Conservation (phyloP, 1,140 invertebrate species). For the Zaprionus tsacasi region DNA sequence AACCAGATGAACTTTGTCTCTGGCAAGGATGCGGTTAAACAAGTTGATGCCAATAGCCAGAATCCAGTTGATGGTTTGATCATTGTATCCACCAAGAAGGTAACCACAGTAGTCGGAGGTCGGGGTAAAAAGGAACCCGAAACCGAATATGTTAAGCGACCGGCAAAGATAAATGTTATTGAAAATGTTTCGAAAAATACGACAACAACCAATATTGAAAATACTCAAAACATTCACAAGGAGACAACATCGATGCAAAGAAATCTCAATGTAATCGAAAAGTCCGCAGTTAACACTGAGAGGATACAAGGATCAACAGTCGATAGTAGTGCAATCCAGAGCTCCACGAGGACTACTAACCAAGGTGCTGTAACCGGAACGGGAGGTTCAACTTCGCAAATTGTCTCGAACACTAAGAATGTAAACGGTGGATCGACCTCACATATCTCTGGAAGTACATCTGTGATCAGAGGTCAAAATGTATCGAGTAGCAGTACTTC, state of each 20-base stretch:
- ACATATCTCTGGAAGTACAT: constrained; percentile 15
- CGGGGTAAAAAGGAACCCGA: constrained; percentile 78
- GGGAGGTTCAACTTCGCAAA: constrained; percentile 35
- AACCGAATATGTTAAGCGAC: constrained; percentile 77
- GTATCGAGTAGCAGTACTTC: constrained; percentile 1
- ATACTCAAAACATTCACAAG: constrained; percentile 72
- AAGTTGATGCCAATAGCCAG: constrained; percentile 83
- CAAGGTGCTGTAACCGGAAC: constrained; percentile 31
- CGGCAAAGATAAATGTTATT: constrained; percentile 76
- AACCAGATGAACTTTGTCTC: constrained; percentile 88
- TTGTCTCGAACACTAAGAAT: constrained; percentile 39
- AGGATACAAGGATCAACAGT: constrained; percentile 42
- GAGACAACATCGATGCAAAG: constrained; percentile 68
- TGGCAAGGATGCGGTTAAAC: constrained; percentile 84
- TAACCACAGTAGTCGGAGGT: constrained; percentile 82
- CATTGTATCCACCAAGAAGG: constrained; percentile 85
- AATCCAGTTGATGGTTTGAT: constrained; percentile 85
- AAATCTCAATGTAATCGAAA: constrained; percentile 60
- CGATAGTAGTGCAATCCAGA: constrained; percentile 41
- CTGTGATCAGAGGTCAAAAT: constrained; percentile 9
- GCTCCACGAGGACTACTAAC: constrained; percentile 34
- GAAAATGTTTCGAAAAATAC: constrained; percentile 78
- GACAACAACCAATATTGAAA: constrained; percentile 72
- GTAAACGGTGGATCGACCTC: constrained; percentile 36
- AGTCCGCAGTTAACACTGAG: constrained; percentile 31